phyloP scores from a whole-genome alignment of 2,797 vertebrate species.

The Chelon labrosus region DNA sequence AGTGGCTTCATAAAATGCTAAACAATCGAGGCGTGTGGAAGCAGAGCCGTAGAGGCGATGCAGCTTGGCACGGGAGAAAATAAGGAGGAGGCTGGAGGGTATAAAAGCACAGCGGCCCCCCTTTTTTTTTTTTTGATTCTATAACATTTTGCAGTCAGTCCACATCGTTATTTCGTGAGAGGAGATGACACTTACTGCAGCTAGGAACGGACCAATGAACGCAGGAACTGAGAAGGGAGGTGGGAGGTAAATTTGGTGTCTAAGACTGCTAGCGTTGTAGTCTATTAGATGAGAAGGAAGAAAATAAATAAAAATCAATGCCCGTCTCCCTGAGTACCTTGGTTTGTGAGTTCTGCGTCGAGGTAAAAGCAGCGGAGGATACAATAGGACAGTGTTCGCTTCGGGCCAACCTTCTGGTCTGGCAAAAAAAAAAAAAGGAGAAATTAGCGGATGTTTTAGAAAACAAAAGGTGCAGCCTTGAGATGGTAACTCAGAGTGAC shows the following conservation, averaged over 20 bases:
- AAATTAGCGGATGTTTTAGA: slow-evolving; percentile 78
- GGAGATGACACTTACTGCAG: slow-evolving; percentile 48
- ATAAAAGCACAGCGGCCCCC: slow-evolving; percentile 15
- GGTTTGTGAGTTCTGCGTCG: slow-evolving; percentile 32
- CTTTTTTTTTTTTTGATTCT: slow-evolving; percentile 1
- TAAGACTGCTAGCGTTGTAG: slow-evolving; percentile 39
- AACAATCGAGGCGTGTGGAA: slow-evolving; percentile 1
- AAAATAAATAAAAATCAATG: slow-evolving; percentile 59
- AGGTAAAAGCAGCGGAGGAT: slow-evolving; percentile 23
- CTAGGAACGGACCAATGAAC: slow-evolving; percentile 38
- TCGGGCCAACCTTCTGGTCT: slow-evolving; percentile 42
- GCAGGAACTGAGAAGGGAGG: slow-evolving; percentile 7
- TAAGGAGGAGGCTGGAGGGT: slow-evolving; percentile 1
- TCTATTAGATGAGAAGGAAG: slow-evolving; percentile 39
- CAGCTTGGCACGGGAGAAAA: slow-evolving; percentile 12
- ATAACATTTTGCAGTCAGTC: slow-evolving; percentile 41
- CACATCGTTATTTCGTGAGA: slow-evolving; percentile 39
- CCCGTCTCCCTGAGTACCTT: slow-evolving; percentile 33
- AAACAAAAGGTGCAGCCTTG: slow-evolving; percentile 82
- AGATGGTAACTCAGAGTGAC: slow-evolving; percentile 79
- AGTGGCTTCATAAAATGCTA: slow-evolving; percentile 3
- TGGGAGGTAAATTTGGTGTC: slow-evolving; percentile 32
- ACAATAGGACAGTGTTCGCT: slow-evolving; percentile 67
- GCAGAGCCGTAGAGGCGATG: slow-evolving; percentile 15
- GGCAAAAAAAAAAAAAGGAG: slow-evolving; percentile 69